Evolutionary conservation across 2,113 vertebrate genomes (phyloP).

Genomic region (Dissostichus mawsoni): DNA sequence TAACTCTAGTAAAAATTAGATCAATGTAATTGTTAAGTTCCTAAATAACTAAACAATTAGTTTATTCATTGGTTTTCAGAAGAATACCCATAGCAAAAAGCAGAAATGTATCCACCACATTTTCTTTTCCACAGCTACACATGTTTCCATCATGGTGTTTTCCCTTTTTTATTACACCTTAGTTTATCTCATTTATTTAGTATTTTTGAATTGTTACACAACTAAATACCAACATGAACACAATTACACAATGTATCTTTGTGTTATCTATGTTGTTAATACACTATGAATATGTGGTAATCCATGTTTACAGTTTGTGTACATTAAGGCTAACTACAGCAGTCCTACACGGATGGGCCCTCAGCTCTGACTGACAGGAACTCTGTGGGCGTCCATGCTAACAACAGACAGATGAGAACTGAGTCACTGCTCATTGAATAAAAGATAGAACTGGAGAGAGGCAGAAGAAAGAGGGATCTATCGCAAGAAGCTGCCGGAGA

Average conservation of each 20-base stretch:
- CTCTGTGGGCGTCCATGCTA: slow-evolving; percentile 65
- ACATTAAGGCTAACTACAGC: neutral
- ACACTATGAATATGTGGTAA: neutral
- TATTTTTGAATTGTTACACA: neutral
- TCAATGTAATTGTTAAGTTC: neutral
- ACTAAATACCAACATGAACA: neutral
- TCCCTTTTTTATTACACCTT: too few species aligned
- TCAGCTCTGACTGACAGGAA: slow-evolving; percentile 54
- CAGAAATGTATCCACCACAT: too few species aligned
- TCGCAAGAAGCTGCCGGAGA: slow-evolving; percentile 16
- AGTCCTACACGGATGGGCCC: slow-evolving; percentile 1
- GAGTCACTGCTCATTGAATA: slow-evolving; percentile 77
- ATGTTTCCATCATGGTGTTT: too few species aligned
- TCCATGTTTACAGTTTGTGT: neutral
- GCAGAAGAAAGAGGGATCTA: slow-evolving; percentile 21
- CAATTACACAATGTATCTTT: neutral
- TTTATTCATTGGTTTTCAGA: neutral
- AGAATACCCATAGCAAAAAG: neutral
- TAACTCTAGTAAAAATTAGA: neutral
- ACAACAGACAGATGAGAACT: slow-evolving; percentile 75
- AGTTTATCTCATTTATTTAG: neutral
- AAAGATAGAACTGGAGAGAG: slow-evolving; percentile 28
- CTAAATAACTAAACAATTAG: neutral
- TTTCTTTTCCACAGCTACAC: neutral
- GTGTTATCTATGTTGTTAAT: neutral